These are phyloP conservation scores for Phoxinus dragarum DNA, from an alignment of 2,797 vertebrate species.

Conservation along the genomic window DNA sequence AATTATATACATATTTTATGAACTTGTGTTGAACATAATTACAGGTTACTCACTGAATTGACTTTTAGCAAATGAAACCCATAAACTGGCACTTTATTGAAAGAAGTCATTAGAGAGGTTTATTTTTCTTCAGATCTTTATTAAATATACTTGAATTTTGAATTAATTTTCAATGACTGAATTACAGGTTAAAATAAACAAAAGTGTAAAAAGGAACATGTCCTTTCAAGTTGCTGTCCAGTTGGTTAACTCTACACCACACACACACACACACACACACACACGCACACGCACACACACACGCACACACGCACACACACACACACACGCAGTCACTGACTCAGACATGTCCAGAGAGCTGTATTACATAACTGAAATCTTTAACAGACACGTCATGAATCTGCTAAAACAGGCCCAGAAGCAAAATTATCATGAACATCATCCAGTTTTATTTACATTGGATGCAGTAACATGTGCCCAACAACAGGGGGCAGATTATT, in stretches of 20 bases:
- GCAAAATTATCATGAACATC: not conserved
- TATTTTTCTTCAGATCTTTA: not conserved
- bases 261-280: too few relatives aligned
- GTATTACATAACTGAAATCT: conserved; percentile 26
- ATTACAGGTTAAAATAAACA: not conserved
- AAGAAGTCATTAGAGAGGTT: not conserved
- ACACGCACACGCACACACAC: too few relatives aligned
- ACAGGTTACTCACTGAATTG: not conserved
- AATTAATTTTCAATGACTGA: not conserved
- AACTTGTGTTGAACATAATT: not conserved
- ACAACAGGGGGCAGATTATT: not conserved
- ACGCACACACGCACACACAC: too few relatives aligned
- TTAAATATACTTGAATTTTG: not conserved
- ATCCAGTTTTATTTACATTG: not conserved
- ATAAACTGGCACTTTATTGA: not conserved
- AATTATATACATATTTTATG: not conserved
- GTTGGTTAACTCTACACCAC: not conserved
- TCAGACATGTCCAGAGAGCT: not conserved
- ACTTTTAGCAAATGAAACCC: not conserved
- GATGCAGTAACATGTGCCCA: not conserved
- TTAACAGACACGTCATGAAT: conserved; percentile 12
- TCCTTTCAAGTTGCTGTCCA: not conserved
- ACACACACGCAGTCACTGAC: not conserved
- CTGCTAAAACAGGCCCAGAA: conserved; percentile 15
- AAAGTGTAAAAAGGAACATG: not conserved